Evolutionary conservation across 1,140 invertebrate species (phyloP), one percentile per base, ranked within the genome.

Genomic region (Meloidogyne floridensis): DNA sequence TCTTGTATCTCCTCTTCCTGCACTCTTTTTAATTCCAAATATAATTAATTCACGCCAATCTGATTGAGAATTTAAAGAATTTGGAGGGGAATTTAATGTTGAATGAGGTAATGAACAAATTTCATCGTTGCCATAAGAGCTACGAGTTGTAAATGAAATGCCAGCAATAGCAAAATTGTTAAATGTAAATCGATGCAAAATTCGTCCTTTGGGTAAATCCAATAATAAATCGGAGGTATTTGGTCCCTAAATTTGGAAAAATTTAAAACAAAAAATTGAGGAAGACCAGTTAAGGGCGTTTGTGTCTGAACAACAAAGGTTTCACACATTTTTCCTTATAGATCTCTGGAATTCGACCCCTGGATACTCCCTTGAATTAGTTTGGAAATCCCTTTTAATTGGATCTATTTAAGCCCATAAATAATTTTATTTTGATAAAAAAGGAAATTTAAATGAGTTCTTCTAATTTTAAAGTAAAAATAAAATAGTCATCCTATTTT

Each of bases 21-120:
- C 32, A 18, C 70, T n/a, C 51, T 59, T 77, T n/a, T 71, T 81
- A 9, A 83, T 54, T 2, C 84, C 84, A 77, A 85, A 85, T 5
- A 87, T 43, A 13, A 87, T 75, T 9, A 85, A 84, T 75, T 85
- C 84, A 43, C 75, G 47, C 84, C 84, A 86, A 18, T 70, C 65
- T 65, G 70, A 72, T 71, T 79, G 53, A n/a, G 75, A 54, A 77
- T 43, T n/a, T 42, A 32, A 54, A 11, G 69, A 71, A n/a, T 65
- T 11, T 11, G 77, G 77, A 7, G 15, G 32, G 32, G 32, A 32
- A 32, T 32, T 32, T 32, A 72, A 42, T 32, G 53, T 79, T 47
- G 32, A 69, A 43, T 65, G 65, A 13, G 15, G 32, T 43, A 42
- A 20, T 75, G 42, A 47, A 84, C 51, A 84, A 65, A n/a, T 6